Base-by-base conservation (phyloP, 2,797 vertebrate genomes). In the Numenius phaeopus region DNA sequence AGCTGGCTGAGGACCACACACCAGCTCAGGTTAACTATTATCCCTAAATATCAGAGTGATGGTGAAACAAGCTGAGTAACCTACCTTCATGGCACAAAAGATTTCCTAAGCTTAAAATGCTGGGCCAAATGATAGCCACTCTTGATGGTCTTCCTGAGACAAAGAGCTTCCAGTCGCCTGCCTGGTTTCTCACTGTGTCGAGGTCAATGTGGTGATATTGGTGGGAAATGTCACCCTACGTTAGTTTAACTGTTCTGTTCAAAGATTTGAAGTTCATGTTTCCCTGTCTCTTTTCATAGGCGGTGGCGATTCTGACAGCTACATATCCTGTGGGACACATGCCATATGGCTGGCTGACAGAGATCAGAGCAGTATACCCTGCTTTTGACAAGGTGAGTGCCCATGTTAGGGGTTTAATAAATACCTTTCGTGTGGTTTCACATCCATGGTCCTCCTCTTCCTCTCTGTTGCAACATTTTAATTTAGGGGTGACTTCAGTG, bases 321-420 rank as follows among this genome's bases (percentile, higher is more conserved):
- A 99, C 99, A 0, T 99, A 99, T 97, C 99, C 99, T 0, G 99
- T 99, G 96, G 99, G 99, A 96, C 99, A 99, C 97, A 99, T 99
- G 99, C 99, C 99, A 1, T 99, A 99, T 34, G 99, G 99, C 73
- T 99, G 99, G 99, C 87, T 99, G 91, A 99, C 99, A 14, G 99
- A 99, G 90, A 99, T 99, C 91, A 98, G 99, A 70, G 99, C 99
- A 14, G 98, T 99, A 32, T 99, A 99, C 95, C 99, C 99, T n/a
- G 99, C 99, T 79, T 99, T 99, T 96, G 99, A 99, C 98, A 99
- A 99, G 99, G 99, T 99, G 96, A 98, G 98, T 66, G 65, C 81
- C 87, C 13, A 1, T 27, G 18, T 6, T 14, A 8, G 8, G 8
- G 42, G 2, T 66, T 83, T 40, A 58, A 65, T 76, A 93, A 88